Evolutionary conservation across 2,113 vertebrate species (phyloP).

Genomic region (Genyomyrus donnyi): DNA sequence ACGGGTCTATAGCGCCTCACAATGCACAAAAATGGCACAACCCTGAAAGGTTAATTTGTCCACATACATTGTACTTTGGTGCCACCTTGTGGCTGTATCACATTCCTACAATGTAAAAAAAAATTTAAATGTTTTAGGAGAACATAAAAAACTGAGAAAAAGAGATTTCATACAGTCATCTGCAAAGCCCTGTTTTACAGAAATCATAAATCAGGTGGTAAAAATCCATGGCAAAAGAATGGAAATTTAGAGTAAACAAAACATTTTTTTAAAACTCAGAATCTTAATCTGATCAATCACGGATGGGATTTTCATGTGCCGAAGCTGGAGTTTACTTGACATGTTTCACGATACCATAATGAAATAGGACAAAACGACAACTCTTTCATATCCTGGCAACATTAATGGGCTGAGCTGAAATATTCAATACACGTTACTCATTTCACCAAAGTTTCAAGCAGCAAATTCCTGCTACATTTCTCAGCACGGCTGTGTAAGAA

Average conservation of each 20-base stretch:
- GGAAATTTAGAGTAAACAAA: no score
- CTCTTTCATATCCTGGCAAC: slow-evolving; percentile 44
- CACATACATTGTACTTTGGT: not conserved
- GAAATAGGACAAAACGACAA: not conserved
- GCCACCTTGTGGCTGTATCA: slow-evolving; percentile 13
- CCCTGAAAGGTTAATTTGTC: not conserved
- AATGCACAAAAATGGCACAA: not conserved
- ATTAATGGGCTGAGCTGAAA: slow-evolving; percentile 52
- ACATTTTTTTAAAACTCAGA: no score
- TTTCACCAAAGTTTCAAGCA: slow-evolving; percentile 38
- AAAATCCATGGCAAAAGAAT: not conserved
- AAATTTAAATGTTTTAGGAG: not conserved
- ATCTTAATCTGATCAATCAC: not conserved
- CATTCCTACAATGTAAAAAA: slow-evolving; percentile 8
- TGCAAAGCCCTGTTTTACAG: not conserved
- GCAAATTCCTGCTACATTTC: slow-evolving; percentile 46
- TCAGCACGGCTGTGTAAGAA: not conserved
- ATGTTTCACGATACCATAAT: not conserved
- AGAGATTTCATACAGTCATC: not conserved
- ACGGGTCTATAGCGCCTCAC: not conserved
- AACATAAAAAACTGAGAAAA: not conserved
- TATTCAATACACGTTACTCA: slow-evolving; percentile 54
- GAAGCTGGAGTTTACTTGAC: not conserved
- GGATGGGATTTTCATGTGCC: not conserved
- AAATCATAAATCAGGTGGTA: not conserved